Base-by-base conservation (phyloP, 2,797 vertebrate species). In the Parauchenoglanis ngamensis region DNA sequence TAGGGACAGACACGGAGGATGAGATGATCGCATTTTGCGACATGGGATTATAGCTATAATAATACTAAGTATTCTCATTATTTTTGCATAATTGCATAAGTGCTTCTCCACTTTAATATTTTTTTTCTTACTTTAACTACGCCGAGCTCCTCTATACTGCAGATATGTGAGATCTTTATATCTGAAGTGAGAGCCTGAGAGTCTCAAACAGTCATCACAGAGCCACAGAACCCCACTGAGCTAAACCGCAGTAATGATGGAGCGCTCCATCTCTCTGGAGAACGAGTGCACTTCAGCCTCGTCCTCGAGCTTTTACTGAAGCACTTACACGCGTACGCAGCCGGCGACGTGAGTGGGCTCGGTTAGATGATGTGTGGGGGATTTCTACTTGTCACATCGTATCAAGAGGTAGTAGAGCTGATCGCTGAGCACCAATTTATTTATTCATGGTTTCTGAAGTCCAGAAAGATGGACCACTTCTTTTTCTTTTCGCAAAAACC, bases 381-480 rank as follows among this genome's bases (percentile, higher is more conserved):
- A 89, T 78, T 82, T 86, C 82, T 85, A 17, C 78, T 61, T 90
- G 86, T 90, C 90, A 83, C 90, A 76, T 90, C 84, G 19, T 52
- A 87, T 91, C 67, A 86, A 65, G 78, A 89, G 75, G 72, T 84
- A 81, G 83, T 52, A 65, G 83, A 80, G 87, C 72, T 52, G 59
- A 89, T 81, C 54, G 52, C 46, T 31, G 46, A 81, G 54, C 77
- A 63, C 8, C 15, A 70, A 21, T 54, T 91, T 83, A 90, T 87
- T 91, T 88, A 88, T 90, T 89, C 52, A 90, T 91, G 83, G 70
- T 61, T n/a, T 67, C 78, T 86, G 81, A 87, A 89, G 87, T 63
- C 73, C 54, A 56, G 46, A 88, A 89, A 80, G 80, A 86, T 83
- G 61, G 72, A 65, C 12, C 75, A 13, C 54, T 85, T 85, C 85